phyloP scores from a whole-genome alignment of 1,140 invertebrate species.

The Brevipalpus yothersi region DNA sequence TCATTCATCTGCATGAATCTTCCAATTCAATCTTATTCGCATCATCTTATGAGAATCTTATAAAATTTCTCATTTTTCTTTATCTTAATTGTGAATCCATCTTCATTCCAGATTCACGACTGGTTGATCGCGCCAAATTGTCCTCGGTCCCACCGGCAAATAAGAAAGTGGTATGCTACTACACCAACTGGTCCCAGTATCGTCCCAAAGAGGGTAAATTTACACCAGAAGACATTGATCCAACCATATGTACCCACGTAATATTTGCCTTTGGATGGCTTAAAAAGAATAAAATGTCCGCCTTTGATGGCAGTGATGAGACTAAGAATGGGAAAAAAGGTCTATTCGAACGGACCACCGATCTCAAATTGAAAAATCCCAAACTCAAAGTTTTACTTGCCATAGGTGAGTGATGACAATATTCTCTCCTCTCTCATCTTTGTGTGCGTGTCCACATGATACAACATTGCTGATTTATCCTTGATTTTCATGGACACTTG shows the following conservation, averaged over 20 bases:
- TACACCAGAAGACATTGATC: constrained; percentile 75
- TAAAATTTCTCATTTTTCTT: no score
- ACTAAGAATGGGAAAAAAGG: constrained; percentile 73
- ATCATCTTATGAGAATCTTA: no score
- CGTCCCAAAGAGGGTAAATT: constrained; percentile 76
- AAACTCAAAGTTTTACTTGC: constrained; percentile 66
- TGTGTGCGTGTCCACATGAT: no score
- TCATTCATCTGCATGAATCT: no score
- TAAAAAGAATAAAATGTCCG: constrained; percentile 73
- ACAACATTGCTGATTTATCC: no score
- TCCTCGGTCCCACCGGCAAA: background rate
- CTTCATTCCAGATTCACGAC: no score
- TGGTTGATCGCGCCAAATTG: no score
- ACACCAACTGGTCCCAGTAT: constrained; percentile 70
- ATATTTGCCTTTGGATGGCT: constrained; percentile 91
- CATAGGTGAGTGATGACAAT: constrained; percentile 37
- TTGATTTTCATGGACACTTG: no score
- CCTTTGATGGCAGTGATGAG: constrained; percentile 75
- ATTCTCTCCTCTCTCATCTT: no score
- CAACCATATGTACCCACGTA: constrained; percentile 80
- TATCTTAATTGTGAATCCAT: no score
- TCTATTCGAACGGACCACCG: constrained; percentile 56
- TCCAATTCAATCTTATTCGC: no score
- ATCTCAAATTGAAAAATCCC: constrained; percentile 62
- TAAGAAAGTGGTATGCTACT: constrained; percentile 10